Evolutionary conservation across 2,113 vertebrate species (phyloP).

Genomic region (Periophthalmodon schlosseri): DNA sequence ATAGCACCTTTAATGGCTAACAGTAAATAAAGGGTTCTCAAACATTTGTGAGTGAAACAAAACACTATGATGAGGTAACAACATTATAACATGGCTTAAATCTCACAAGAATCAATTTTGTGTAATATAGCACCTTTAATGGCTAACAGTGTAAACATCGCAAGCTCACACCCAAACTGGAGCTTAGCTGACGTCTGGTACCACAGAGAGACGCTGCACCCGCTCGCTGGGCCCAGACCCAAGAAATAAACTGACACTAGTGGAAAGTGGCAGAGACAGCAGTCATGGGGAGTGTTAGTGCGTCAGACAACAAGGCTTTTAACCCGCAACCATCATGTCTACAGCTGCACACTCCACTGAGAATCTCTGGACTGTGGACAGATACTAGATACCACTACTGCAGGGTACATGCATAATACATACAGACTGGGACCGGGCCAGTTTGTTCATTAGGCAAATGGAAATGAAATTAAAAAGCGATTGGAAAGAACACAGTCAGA

Average conservation of each 20-base stretch:
- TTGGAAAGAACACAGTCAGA: not conserved
- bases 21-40: not conserved
- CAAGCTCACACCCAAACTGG: constrained; percentile 51
- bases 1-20: constrained; percentile 32
- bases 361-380: constrained; percentile 25
- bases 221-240: constrained; percentile 15
- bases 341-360: constrained; percentile 31
- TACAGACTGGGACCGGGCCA: not conserved
- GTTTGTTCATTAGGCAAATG: not conserved
- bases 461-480: not conserved
- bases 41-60: too few species aligned
- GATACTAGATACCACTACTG: constrained; percentile 1
- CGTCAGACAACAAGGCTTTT: constrained; percentile 40
- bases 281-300: constrained; percentile 20
- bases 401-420: not conserved
- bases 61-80: too few species aligned
- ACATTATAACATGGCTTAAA: too few species aligned
- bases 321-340: constrained; percentile 28
- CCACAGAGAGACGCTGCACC: constrained; percentile 44
- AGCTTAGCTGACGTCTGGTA: constrained; percentile 41
- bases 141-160: constrained; percentile 52
- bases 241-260: constrained; percentile 38
- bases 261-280: constrained; percentile 39
- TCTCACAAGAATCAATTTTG: too few species aligned
- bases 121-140: not conserved